These are phyloP conservation scores for Ophioninae sp. DNA, from an alignment of 2,888 invertebrate genomes.

Conservation along the genomic window DNA sequence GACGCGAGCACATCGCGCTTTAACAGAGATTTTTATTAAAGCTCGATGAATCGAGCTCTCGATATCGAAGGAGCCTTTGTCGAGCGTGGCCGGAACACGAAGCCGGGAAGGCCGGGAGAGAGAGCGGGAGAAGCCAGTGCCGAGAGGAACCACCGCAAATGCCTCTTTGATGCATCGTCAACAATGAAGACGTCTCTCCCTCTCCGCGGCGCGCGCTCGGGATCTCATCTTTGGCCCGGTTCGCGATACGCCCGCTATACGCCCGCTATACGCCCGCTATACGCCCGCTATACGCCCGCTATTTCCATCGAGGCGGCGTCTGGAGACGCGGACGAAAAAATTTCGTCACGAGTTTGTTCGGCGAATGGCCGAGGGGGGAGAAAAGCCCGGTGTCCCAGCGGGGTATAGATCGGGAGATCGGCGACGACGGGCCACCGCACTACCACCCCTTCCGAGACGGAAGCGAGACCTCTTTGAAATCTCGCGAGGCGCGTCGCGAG, in stretches of 20 bases:
- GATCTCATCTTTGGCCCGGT: neutral
- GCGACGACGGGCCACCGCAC: too few relatives aligned
- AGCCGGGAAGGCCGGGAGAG: neutral
- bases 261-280: too few relatives aligned
- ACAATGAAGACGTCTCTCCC: conserved; percentile 37
- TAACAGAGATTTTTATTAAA: conserved; percentile 37
- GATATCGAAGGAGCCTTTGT: conserved; percentile 50
- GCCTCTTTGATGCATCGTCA: conserved; percentile 42
- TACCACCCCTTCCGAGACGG: too few relatives aligned
- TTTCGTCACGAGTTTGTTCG: too few relatives aligned
- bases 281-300: too few relatives aligned
- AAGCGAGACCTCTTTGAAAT: too few relatives aligned
- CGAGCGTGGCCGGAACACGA: conserved; percentile 15
- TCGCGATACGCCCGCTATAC: too few relatives aligned
- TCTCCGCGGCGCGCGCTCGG: neutral
- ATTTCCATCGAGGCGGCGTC: too few relatives aligned
- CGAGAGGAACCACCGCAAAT: conserved; percentile 2
- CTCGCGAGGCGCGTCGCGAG: too few relatives aligned
- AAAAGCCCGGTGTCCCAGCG: too few relatives aligned
- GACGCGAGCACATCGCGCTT: conserved; percentile 25
- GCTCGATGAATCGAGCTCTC: conserved; percentile 27
- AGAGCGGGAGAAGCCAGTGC: conserved; percentile 29
- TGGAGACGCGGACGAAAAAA: too few relatives aligned
- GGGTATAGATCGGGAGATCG: too few relatives aligned
- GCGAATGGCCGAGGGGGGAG: neutral